Conservation (phyloP, 2,113 vertebrate genomes). For the Desmodus rotundus region DNA sequence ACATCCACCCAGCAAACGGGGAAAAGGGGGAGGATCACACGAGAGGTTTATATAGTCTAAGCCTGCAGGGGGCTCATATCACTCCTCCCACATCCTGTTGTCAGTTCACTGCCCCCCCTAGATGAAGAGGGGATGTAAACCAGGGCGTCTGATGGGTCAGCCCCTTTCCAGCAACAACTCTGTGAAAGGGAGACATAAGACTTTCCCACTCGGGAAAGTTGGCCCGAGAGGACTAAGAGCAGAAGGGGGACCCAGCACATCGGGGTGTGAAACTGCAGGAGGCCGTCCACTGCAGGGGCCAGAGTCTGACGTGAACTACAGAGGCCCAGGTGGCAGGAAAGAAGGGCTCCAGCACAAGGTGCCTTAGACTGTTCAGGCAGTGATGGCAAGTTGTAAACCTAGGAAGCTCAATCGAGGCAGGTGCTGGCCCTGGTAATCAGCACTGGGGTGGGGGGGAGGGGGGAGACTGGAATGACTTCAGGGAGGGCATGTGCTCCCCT, state of each 20-base stretch:
- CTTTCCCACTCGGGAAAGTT: background rate
- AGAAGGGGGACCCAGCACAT: too few species aligned
- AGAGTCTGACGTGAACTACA: fast-evolving
- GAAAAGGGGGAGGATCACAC: background rate
- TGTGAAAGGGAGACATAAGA: background rate
- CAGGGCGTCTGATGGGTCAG: background rate
- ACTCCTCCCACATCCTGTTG: background rate
- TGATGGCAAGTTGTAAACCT: fast-evolving
- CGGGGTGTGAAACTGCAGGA: too few species aligned
- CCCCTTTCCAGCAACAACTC: background rate
- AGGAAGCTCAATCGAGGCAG: background rate
- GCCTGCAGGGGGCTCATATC: background rate
- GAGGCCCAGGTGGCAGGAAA: background rate
- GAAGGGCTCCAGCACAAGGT: background rate
- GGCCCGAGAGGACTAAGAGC: background rate
- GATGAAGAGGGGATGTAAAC: background rate
- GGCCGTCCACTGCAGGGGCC: fast-evolving
- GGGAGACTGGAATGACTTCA: background rate
- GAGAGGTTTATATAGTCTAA: background rate
- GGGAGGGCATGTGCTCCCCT: background rate
- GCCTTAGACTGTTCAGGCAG: background rate
- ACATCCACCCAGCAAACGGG: background rate
- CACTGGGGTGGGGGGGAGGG: too few species aligned
- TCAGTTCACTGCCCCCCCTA: background rate
- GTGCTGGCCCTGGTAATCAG: background rate